These are phyloP conservation scores for Drosophila pseudotakahashii DNA, from an alignment of 2,888 invertebrate genomes.

Conservation along the genomic window DNA sequence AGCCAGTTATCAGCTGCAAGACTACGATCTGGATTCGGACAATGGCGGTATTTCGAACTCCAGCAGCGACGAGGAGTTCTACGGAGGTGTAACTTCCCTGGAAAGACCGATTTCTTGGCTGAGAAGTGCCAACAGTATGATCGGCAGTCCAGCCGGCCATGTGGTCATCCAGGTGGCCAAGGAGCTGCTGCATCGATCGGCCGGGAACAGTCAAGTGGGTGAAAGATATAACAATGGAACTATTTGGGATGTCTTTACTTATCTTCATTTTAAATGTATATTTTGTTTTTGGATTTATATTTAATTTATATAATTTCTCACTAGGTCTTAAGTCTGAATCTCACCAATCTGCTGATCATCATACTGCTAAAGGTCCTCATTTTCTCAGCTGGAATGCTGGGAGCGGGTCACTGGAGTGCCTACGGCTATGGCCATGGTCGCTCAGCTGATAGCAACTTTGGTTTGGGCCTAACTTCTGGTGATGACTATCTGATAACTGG, in stretches of 20 bases:
- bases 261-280: too few species aligned
- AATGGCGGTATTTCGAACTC: constrained; percentile 32
- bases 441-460: constrained; percentile 43
- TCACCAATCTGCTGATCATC: constrained; percentile 92
- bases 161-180: constrained; percentile 86
- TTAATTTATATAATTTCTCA: not conserved
- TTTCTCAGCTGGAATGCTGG: constrained; percentile 91
- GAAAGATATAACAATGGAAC: too few species aligned
- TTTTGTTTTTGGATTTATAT: not conserved
- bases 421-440: constrained; percentile 84
- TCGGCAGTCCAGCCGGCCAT: constrained; percentile 83
- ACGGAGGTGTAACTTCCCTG: constrained; percentile 26
- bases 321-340: constrained; percentile 88
- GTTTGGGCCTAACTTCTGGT: constrained; percentile 86
- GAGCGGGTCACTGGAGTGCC: constrained; percentile 88
- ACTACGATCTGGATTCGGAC: constrained; percentile 26
- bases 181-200: constrained; percentile 88
- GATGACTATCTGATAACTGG: constrained; percentile 86
- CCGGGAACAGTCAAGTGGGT: constrained; percentile 88
- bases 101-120: constrained; percentile 73
- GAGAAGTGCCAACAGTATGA: constrained; percentile 78
- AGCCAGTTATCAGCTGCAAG: constrained; percentile 50
- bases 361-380: constrained; percentile 92
- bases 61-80: constrained; percentile 20
- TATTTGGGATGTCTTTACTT: too few species aligned